phyloP scores from a whole-genome alignment of 2,113 vertebrate genomes.

The Poicephalus gulielmi region DNA sequence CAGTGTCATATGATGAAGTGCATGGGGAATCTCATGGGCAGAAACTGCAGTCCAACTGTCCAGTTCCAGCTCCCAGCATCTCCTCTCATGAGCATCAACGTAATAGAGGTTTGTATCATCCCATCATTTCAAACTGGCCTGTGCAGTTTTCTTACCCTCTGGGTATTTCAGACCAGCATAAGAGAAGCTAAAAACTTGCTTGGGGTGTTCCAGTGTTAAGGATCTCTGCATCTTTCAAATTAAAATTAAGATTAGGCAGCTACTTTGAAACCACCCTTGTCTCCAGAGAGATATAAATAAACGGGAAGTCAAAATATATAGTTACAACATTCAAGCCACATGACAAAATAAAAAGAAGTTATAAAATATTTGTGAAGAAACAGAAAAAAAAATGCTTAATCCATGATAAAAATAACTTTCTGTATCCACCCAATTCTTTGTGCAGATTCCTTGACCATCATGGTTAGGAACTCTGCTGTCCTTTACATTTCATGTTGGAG shows the following conservation, averaged over 20 bases:
- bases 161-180: not conserved
- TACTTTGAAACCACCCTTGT: not conserved
- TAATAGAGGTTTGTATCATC: not conserved
- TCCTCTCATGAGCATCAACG: not conserved
- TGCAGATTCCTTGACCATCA: not conserved
- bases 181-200: not conserved
- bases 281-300: not conserved
- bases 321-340: not conserved
- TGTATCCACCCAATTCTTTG: not conserved
- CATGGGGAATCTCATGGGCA: not conserved
- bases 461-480: not conserved
- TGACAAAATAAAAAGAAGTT: not conserved
- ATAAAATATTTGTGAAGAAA: not conserved
- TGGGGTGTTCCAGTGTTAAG: not conserved
- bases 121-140: not conserved
- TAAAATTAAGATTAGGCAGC: not conserved
- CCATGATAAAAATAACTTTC: not conserved
- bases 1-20: not conserved
- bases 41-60: not conserved
- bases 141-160: not conserved
- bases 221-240: not conserved
- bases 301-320: not conserved
- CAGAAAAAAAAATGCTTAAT: not conserved
- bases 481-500: not conserved
- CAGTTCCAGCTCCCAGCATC: accelerated